Evolutionary conservation across 2,888 invertebrate species (phyloP), one percentile per base, ranked within the genome.

Genomic region (Drosophila infuscata): DNA sequence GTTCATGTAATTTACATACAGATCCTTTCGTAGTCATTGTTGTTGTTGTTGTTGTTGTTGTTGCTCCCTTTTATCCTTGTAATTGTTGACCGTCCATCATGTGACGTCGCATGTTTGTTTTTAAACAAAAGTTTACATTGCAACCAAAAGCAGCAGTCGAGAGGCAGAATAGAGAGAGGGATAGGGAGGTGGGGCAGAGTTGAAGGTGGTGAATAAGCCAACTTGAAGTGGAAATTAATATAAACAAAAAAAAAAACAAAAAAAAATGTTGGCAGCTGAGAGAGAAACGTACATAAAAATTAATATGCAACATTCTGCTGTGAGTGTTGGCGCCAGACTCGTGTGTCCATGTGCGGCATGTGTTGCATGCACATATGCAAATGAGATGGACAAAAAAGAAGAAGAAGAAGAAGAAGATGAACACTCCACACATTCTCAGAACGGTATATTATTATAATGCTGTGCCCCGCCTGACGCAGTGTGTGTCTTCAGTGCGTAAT

Each of bases 231-330:
- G 81, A 82, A 82, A 85, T 84, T 84, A 85, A 84, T 84, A 84
- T 75, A 82, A 54, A 25, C 1, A 25, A 30, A 7, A 33, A 43
- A 46, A 53, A 15, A 80, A 69, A 25, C 1, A 25, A 25, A 25
- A 43, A 46, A 53, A 15, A 80, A 69, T 74, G 80, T 76, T 72
- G 43, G 32, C 72, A 32, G 46, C 35, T 32, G 43, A 60, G 41
- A 56, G 29, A 56, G 53, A 54, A 69, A 54, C 69, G 56, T 79
- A 70, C 66, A 76, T 79, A 69, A 81, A 83, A 82, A 86, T 85
- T 82, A 84, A 85, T 85, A 85, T 85, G 87, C 84, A 86, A 82
- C 79, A 86, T 83, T 85, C 66, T 83, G 82, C 59, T 79, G 79
- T 70, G 74, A 70, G 79, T 79, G 72, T 51, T 71, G 74, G 51